A percentile compares a stretch with the other conserved stretches of the same genome.
Evolutionary conservation across 1,140 invertebrate species (phyloP).

Genomic region (Tribolium castaneum): DNA sequence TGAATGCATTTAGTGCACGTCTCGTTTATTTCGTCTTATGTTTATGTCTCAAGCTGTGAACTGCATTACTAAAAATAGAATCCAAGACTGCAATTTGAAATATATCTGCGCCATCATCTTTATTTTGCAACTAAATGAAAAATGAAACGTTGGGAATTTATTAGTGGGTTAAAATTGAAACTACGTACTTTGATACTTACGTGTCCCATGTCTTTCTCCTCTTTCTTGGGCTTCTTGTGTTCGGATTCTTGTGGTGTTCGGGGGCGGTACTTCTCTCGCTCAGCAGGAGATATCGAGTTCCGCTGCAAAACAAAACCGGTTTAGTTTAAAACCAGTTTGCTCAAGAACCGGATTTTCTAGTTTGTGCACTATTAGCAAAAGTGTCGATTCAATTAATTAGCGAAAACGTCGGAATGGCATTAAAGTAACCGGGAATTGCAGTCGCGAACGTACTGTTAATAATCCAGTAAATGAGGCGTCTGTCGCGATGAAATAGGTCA

Average conservation of each 20-base stretch:
- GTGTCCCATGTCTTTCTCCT: conserved; percentile 86
- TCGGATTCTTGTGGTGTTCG: conserved; percentile 74
- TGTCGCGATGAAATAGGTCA: conserved; percentile 53
- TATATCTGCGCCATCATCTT: not conserved
- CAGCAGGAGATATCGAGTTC: conserved; percentile 89
- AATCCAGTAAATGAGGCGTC: conserved; percentile 58
- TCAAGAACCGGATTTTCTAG: too few species aligned
- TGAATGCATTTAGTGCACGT: conserved; percentile 16
- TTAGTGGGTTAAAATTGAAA: conserved; percentile 44
- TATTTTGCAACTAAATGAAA: not conserved
- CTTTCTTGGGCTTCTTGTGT: conserved; percentile 82
- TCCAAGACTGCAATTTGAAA: conserved; percentile 16
- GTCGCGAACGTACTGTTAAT: conserved; percentile 57
- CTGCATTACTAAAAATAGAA: conserved; percentile 44
- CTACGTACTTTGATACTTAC: conserved; percentile 73
- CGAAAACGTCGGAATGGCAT: conserved; percentile 43
- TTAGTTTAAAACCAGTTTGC: too few species aligned
- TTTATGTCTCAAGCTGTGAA: conserved; percentile 47
- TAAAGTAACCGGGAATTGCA: conserved; percentile 48
- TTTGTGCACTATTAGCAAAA: conserved; percentile 8
- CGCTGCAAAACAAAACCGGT: conserved; percentile 63
- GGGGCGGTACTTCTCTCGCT: conserved; percentile 87
- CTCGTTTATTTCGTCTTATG: conserved; percentile 45
- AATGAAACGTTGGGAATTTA: not conserved
- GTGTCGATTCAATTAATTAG: conserved; percentile 42